Base-by-base conservation (phyloP, 2,113 vertebrate genomes). In the Columbina picui region DNA sequence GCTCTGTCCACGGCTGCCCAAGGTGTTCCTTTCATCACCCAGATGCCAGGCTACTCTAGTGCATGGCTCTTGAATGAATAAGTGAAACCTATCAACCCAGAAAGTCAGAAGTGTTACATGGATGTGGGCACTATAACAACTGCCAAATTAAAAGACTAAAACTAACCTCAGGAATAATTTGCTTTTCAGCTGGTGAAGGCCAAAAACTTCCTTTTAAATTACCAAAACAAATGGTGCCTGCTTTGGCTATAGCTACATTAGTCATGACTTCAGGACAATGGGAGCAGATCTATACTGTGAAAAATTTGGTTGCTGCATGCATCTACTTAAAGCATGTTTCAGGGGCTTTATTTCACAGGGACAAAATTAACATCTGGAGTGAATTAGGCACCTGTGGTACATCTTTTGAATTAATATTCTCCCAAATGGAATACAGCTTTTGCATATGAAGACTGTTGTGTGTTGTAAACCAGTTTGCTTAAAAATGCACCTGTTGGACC, bases 91-190 rank as follows among this genome's bases (percentile, higher is more conserved):
- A 26, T 29, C 39, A 32, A 2, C 22, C 9, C 2, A 3, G 41
- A 67, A 21, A 68, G 22, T 34, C n/a, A 38, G 7, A 32, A 0
- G 1, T 10, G 10, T 12, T 32, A 41, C 14, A 2, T 3, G 4
- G 17, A 1, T 36, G 20, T 21, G 45, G 32, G 12, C 15, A 30
- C 21, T 8, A 2, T 1, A 53, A 29, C 30, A 87, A 32, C 8
- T 7, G 4, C 3, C 25, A 87, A 55, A 90, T 38, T 52, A 16
- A 67, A 64, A 56, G 55, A 1, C 14, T 41, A 59, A 60, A 70
- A 34, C 7, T 20, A 38, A 55, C 9, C 36, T 47, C n/a, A 75
- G 36, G 86, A 83, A 53, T 53, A 38, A 26, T 43, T 65, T 52
- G 3, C 9, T 82, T 83, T 83, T 71, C 30, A 63, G 13, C 14